A percentile compares a stretch with the other conserved stretches of the same genome.
Conservation (phyloP, 2,888 invertebrate species). For the Atrina japonica region DNA sequence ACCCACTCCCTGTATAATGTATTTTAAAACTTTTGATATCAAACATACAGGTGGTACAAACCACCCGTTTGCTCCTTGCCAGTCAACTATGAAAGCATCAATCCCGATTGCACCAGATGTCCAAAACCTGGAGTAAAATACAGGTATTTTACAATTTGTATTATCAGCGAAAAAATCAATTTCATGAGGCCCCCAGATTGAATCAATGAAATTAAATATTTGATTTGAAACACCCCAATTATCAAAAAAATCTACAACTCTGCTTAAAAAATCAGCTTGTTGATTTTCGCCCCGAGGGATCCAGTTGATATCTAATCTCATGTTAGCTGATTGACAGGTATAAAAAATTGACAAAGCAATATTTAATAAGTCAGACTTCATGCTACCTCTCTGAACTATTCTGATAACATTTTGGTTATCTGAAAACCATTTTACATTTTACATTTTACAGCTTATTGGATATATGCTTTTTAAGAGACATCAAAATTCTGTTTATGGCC, state of each 20-base stretch:
- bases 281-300: constrained; percentile 13
- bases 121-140: constrained; percentile 27
- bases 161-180: constrained; percentile 14
- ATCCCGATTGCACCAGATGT: not conserved
- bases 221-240: no score
- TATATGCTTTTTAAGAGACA: not conserved
- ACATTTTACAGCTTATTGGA: no score
- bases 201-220: not conserved
- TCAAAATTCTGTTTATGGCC: not conserved
- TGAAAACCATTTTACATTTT: not conserved
- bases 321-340: not conserved
- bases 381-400: no score
- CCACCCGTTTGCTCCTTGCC: not conserved
- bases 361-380: no score
- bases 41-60: no score
- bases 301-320: constrained; percentile 4
- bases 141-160: constrained; percentile 10
- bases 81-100: no score
- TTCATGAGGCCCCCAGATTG: constrained; percentile 15
- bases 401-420: constrained; percentile 9
- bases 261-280: no score
- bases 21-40: not conserved
- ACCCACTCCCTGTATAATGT: no score
- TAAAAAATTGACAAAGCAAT: not conserved
- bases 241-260: constrained; percentile 26